Evolutionary conservation across 2,888 invertebrate species (phyloP).

Genomic region (Resseliella maxima): DNA sequence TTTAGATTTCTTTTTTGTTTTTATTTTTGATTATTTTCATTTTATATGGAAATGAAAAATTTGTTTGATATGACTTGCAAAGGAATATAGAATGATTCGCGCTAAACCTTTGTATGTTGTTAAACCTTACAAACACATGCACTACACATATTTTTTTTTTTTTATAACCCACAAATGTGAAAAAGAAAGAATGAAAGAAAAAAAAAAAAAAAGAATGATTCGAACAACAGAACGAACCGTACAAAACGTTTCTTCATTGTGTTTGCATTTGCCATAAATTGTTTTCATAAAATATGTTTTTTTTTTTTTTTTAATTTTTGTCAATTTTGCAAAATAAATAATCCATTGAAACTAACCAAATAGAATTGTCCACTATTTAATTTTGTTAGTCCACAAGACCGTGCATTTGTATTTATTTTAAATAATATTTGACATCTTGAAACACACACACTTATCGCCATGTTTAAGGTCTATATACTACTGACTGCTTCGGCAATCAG

Average conservation of each 20-base stretch:
- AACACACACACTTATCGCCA: conserved; percentile 55
- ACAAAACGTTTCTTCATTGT: background rate
- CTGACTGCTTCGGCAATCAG: conserved; percentile 54
- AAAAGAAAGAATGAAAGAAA: background rate
- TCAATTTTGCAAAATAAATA: background rate
- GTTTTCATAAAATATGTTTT: no score
- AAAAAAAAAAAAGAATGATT: background rate
- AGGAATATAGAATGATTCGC: conserved; percentile 9
- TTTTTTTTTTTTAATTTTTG: background rate
- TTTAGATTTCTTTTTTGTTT: background rate
- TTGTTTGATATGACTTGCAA: background rate
- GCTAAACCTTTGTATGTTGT: conserved; percentile 47
- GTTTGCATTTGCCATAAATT: no score
- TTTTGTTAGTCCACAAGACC: conserved; percentile 53
- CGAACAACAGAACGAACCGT: no score
- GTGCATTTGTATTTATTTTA: conserved; percentile 53
- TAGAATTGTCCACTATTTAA: conserved; percentile 45
- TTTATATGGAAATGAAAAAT: background rate
- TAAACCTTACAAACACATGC: background rate
- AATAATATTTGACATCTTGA: conserved; percentile 55
- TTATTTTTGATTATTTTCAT: background rate
- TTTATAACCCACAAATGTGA: background rate
- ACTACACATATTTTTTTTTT: background rate
- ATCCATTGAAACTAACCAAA: conserved; percentile 51
- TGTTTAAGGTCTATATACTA: conserved; percentile 53